Percentiles rank a stretch among this genome's conserved stretches.
Evolutionary conservation across 2,113 vertebrate genomes (phyloP).

Genomic region (Romanogobio albipinnatus): DNA sequence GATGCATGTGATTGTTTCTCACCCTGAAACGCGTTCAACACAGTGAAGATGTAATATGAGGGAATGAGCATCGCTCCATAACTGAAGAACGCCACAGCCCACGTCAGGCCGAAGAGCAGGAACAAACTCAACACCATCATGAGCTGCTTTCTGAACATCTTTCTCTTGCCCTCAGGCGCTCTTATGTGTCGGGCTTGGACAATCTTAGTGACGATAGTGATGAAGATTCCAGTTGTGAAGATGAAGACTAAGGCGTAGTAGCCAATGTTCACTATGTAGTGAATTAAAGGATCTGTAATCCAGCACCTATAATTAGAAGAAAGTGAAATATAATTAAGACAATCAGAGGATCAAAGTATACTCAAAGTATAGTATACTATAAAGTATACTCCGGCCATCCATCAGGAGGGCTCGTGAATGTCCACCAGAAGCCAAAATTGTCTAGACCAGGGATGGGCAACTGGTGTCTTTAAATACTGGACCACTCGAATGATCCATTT

Average conservation of each 20-base stretch:
- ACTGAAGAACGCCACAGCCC: slow-evolving; percentile 68
- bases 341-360: too few relatives aligned
- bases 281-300: too few relatives aligned
- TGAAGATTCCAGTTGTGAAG: slow-evolving; percentile 55
- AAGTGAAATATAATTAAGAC: too few relatives aligned
- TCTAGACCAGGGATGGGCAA: too few relatives aligned
- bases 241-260: slow-evolving; percentile 62
- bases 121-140: slow-evolving; percentile 55
- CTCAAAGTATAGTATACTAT: too few relatives aligned
- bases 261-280: background rate
- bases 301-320: too few relatives aligned
- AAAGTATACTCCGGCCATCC: too few relatives aligned
- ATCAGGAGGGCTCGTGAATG: too few relatives aligned
- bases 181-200: accelerated
- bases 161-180: accelerated
- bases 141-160: slow-evolving; percentile 6
- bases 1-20: background rate
- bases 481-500: too few relatives aligned
- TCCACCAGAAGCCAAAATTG: too few relatives aligned
- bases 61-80: slow-evolving; percentile 26
- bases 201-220: slow-evolving; percentile 18
- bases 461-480: too few relatives aligned
- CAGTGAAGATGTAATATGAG: slow-evolving; percentile 9
- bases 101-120: slow-evolving; percentile 63
- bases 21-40: slow-evolving; percentile 71